Evolutionary conservation across 1,140 invertebrate genomes (phyloP), one percentile per base, ranked within the genome.

Genomic region (Orchestia grillus): DNA sequence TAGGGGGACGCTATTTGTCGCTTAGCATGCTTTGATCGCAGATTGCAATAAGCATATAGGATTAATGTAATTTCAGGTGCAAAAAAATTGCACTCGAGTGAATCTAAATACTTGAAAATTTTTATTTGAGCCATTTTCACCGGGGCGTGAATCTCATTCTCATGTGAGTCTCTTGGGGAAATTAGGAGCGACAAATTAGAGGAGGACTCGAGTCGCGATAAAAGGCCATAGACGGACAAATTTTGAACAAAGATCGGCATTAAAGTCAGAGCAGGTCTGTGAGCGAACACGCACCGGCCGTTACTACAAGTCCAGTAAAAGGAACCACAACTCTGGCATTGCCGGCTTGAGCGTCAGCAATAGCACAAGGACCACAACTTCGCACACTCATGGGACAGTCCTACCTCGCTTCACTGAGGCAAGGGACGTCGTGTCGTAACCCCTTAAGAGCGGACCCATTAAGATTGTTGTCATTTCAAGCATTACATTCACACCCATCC

Each of bases 391-490:
- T 19, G 3, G 11, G 62, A 36, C 28, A 28, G 36, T 77, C 62
- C 28, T 36, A 77, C 62, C 62, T 77, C 11, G 11, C 62, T 77
- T 36, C 28, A 36, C 11, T 36, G 28, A 77, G 62, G 62, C 62
- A 77, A 28, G 36, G 62, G 62, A 77, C 62, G 62, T 77, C 62
- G 44, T 42, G 88, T 91, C 88, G 88, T 91, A 91, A 91, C 41
- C 88, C 88, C 44, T 91, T 91, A 91, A 91, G 41, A 44, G 88
- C 88, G 44, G 88, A 43, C 88, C 41, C 88, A 91, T 91, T 91
- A 91, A 91, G 88, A 91, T 91, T 42, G 88, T 91, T 91, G 88
- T 91, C 88, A 91, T 91, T 91, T 91, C 88, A 91, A 91, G 88
- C 88, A 91, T 91, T 91, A 44, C 88, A 91, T 91, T 91, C 41